These are phyloP conservation scores for Holacanthella duospinosa DNA, from an alignment of 2,888 invertebrate genomes.

Conservation along the genomic window DNA sequence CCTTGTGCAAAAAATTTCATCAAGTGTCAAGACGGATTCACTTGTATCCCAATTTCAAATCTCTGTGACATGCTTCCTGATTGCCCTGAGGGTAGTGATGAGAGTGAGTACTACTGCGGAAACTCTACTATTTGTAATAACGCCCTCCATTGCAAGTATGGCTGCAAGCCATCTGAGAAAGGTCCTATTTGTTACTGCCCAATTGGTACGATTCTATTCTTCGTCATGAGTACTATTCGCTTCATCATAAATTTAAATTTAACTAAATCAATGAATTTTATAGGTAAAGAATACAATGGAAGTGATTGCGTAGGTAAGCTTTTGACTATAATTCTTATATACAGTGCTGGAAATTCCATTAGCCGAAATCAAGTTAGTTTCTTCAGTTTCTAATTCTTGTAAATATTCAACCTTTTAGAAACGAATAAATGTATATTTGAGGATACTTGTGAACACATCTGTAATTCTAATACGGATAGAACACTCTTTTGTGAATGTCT, in stretches of 20 bases:
- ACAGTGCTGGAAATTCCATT: conserved; percentile 5
- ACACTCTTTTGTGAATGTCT: conserved; percentile 63
- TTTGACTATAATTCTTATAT: neutral
- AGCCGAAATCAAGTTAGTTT: conserved; percentile 3
- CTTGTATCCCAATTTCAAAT: conserved; percentile 52
- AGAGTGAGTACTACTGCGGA: conserved; percentile 40
- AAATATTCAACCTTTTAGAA: conserved; percentile 47
- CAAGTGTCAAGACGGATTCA: conserved; percentile 51
- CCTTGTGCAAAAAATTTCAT: conserved; percentile 58
- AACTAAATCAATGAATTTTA: no score
- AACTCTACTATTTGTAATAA: conserved; percentile 45
- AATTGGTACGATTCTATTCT: conserved; percentile 5
- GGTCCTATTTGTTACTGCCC: conserved; percentile 68
- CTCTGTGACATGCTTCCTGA: conserved; percentile 52
- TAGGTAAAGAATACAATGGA: conserved; percentile 54
- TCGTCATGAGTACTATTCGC: no score
- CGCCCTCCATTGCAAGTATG: conserved; percentile 51
- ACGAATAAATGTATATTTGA: conserved; percentile 64
- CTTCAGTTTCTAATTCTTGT: no score
- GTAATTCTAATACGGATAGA: conserved; percentile 53
- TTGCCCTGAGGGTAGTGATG: conserved; percentile 16
- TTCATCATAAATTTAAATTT: no score
- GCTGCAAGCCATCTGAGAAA: conserved; percentile 58
- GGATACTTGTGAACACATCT: conserved; percentile 62
- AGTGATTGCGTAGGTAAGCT: conserved; percentile 51